Base-by-base conservation (phyloP, 2,888 invertebrate genomes). In the Drosophila neonasuta region DNA sequence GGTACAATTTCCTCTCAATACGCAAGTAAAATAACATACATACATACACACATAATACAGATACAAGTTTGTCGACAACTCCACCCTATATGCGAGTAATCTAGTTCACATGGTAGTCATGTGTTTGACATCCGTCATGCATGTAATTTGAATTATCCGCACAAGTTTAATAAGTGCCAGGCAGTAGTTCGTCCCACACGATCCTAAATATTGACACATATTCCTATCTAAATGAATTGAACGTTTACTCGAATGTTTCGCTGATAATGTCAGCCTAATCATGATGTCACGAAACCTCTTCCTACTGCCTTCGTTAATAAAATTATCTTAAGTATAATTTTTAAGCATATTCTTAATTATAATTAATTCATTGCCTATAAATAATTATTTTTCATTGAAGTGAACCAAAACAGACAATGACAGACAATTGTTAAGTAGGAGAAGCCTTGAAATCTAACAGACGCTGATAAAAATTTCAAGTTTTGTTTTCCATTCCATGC, bases 121-220 rank as follows among this genome's bases (percentile, higher is more conserved):
- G 46, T 67, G 51, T 68, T 68, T 76, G 87, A 84, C 82, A 84
- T 77, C 71, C 81, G 85, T 81, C 85, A 77, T 6, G 71, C 87
- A 64, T 81, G 82, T 82, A 81, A 85, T 73, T 79, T 77, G 85
- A 65, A 74, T 74, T 73, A 71, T 13, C 15, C 39, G 3, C 1
- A 13, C 74, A 71, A 72, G 79, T 85, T 86, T 79, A 79, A 81
- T 84, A 84, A 64, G 56, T 45, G 51, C 30, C 36, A 62, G 57
- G 34, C 34, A 36, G 32, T 17, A 30, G 34, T 10, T 24, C 29
- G 45, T 15, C 41, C 34, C 36, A n/a, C 36, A 11, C 36, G 11
- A 11, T 36, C 11, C 15, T 34, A 29, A 50, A 36, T 36, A 36
- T 36, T 36, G 36, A 36, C 36, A n/a, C 46, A n/a, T 9, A 32